Base-by-base conservation (phyloP, 2,113 vertebrate genomes). In the Rhegmatorhina hoffmannsi region DNA sequence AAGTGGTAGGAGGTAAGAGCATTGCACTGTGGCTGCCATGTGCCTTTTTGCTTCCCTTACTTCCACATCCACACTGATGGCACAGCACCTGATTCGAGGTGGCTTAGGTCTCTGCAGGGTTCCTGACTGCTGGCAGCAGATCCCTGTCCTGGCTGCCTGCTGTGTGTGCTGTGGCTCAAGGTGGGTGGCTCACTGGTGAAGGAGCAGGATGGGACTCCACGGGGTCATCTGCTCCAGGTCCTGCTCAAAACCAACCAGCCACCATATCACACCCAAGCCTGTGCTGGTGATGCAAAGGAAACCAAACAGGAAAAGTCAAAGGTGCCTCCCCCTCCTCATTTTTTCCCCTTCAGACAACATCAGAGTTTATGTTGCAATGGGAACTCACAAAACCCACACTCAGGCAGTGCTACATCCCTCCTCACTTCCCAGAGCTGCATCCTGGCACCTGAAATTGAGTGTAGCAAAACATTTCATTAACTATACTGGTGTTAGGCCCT, bases 1-100 rank as follows among this genome's bases (percentile, higher is more conserved):
- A 98, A 7, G 98, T 95, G 62, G 98, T 98, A 49, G 98, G 98
- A 98, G 98, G 99, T 98, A 97, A 88, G 97, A 87, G 19, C 21
- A 46, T n/a, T 0, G 0, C 53, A 72, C 5, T 0, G 0, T 2
- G 25, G 17, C 23, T 75, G 33, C 55, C n/a, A 8, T 5, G 1
- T 3, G 2, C 21, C 62, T 55, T 49, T 84, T 64, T 43, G 4
- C 68, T 84, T 84, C 34, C 28, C 11, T 64, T 20, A 15, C 31
- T 29, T 28, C 26, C 7, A 3, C 1, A 1, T 38, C 25, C 31
- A 49, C 7, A 0, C 7, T 3, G 4, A 36, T 15, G 7, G 28
- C 17, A 3, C 2, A 9, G 47, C 4, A 59, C 1, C 7, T 10
- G 21, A 17, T 25, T 25, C 73, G 58, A 17, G 29, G 33, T 43